Evolutionary conservation across 2,797 vertebrate genomes (phyloP).

Genomic region (Lates japonicus): DNA sequence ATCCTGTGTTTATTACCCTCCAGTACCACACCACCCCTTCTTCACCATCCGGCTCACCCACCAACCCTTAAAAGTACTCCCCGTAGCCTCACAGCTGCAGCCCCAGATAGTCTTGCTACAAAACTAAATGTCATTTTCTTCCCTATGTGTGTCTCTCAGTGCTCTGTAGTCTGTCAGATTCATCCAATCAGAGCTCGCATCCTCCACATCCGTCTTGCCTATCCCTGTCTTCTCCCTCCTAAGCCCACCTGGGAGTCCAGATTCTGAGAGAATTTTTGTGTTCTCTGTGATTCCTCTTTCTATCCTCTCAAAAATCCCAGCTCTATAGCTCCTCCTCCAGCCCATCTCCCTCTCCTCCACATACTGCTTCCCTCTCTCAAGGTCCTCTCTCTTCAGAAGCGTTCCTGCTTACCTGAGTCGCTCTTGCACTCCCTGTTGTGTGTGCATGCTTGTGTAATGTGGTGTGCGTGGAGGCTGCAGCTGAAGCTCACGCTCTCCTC

Average conservation of each 20-base stretch:
- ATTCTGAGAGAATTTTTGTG: constrained; percentile 57
- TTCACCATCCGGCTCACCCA: constrained; percentile 35
- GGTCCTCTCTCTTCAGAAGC: constrained; percentile 67
- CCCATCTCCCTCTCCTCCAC: constrained; percentile 46
- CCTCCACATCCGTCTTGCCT: constrained; percentile 60
- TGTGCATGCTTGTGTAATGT: constrained; percentile 46
- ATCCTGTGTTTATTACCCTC: constrained; percentile 64
- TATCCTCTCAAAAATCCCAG: constrained; percentile 52
- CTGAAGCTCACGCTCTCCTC: constrained; percentile 59
- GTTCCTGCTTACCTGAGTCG: constrained; percentile 78
- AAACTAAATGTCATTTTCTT: constrained; percentile 74
- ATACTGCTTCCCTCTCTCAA: constrained; percentile 43
- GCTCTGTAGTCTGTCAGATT: constrained; percentile 54
- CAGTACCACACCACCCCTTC: constrained; percentile 36
- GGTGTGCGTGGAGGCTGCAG: constrained; percentile 70
- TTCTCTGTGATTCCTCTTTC: constrained; percentile 52
- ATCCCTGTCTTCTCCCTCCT: constrained; percentile 55
- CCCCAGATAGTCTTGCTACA: constrained; percentile 56
- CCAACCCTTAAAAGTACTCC: constrained; percentile 26
- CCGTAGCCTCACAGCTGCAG: too few relatives aligned
- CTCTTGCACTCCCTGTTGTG: constrained; percentile 65
- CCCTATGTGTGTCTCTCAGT: constrained; percentile 62
- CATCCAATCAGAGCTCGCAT: constrained; percentile 70
- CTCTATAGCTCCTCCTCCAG: constrained; percentile 69
- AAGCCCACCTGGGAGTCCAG: constrained; percentile 69